These are phyloP conservation scores for Rattus rattus DNA, from an alignment of 2,113 vertebrate species.

Conservation along the genomic window DNA sequence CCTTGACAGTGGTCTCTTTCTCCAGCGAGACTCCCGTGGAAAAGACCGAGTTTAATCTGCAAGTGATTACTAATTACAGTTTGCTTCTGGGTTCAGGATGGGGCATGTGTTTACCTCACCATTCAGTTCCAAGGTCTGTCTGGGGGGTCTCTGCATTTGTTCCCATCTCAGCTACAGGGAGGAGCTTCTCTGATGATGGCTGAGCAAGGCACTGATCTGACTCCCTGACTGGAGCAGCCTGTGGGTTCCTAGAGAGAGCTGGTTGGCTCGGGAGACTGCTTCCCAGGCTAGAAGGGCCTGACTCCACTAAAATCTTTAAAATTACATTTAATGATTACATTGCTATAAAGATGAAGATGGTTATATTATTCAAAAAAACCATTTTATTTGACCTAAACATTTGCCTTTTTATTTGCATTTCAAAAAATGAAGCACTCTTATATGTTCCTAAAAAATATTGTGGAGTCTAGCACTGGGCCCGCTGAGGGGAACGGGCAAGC, in stretches of 20 bases:
- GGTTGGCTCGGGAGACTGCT: no score
- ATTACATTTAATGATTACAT: not conserved
- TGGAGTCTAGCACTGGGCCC: not conserved
- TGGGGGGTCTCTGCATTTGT: not conserved
- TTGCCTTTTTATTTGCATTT: not conserved
- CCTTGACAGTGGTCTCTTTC: not conserved
- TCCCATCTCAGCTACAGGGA: not conserved
- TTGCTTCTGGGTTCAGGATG: not conserved
- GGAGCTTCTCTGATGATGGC: no score
- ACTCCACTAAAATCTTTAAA: not conserved
- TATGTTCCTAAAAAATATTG: not conserved
- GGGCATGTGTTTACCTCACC: no score
- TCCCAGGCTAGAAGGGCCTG: not conserved
- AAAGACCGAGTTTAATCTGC: not conserved
- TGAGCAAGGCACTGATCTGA: not conserved
- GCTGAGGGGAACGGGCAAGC: not conserved
- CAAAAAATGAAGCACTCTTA: not conserved
- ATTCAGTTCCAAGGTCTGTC: not conserved
- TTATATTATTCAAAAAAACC: constrained; percentile 12
- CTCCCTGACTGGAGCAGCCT: not conserved
- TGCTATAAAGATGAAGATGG: constrained; percentile 14
- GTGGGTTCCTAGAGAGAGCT: no score
- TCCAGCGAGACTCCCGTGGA: no score
- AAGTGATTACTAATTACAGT: not conserved
- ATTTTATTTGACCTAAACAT: constrained; percentile 22